Conservation (phyloP, 1,140 invertebrate species). For the Cephus cinctus region DNA sequence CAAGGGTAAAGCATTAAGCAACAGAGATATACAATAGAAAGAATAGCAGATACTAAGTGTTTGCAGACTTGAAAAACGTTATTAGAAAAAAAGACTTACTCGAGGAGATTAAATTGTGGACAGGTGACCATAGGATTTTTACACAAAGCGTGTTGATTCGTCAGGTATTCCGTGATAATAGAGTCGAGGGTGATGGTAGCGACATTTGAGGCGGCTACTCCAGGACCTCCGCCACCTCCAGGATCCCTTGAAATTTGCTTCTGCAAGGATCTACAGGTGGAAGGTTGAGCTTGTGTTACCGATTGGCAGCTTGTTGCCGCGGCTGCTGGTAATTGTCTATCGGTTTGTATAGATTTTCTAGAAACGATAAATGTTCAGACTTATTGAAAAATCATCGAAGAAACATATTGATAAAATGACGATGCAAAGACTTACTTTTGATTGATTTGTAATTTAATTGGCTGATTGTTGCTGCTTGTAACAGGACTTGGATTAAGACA, state of each 20-base stretch:
- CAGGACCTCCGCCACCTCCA: constrained; percentile 30
- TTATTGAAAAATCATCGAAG: neutral
- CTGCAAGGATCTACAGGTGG: constrained; percentile 60
- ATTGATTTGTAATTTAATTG: constrained; percentile 51
- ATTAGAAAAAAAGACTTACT: constrained; percentile 56
- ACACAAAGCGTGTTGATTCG: constrained; percentile 92
- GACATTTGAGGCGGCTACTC: constrained; percentile 41
- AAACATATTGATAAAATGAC: neutral
- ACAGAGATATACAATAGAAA: too few species aligned
- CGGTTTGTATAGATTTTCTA: constrained; percentile 38
- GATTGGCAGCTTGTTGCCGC: constrained; percentile 20
- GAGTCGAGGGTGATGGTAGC: constrained; percentile 76
- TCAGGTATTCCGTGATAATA: constrained; percentile 93
- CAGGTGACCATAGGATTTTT: constrained; percentile 91
- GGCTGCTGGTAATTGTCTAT: constrained; percentile 32
- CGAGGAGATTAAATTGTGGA: constrained; percentile 85
- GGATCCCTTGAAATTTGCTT: constrained; percentile 63
- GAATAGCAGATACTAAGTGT: too few species aligned
- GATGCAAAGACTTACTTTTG: constrained; percentile 35
- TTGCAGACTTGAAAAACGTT: constrained; percentile 8
- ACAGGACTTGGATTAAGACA: constrained; percentile 37
- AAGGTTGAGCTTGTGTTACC: constrained; percentile 16
- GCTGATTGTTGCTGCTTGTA: constrained; percentile 32
- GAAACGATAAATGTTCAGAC: constrained; percentile 16
- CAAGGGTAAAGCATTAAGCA: too few species aligned